phyloP scores from a whole-genome alignment of 2,888 invertebrate species.

The Ramazzottius varieornatus region DNA sequence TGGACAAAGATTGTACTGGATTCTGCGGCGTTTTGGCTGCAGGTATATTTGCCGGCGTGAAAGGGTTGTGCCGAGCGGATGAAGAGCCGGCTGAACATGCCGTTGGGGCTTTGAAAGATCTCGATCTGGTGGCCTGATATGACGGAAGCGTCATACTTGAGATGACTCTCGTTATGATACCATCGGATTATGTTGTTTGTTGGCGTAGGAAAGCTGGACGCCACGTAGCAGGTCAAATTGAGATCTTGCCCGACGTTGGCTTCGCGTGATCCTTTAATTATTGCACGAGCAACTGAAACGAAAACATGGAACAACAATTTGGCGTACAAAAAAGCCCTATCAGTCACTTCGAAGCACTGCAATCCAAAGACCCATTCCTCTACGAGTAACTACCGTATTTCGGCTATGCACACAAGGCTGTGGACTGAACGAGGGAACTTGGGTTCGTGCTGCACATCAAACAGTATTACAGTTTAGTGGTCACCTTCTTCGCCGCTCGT shows the following conservation, averaged over 20 bases:
- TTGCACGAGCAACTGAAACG: slow-evolving; percentile 1
- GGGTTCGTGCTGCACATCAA: too few species aligned
- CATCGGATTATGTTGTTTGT: background rate
- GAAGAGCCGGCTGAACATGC: slow-evolving; percentile 1
- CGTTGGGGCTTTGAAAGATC: background rate
- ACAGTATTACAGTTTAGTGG: too few species aligned
- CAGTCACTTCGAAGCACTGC: too few species aligned
- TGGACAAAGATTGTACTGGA: background rate
- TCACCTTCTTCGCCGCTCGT: background rate
- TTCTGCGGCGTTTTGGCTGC: background rate
- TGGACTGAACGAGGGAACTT: too few species aligned
- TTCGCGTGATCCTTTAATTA: background rate
- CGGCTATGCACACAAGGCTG: too few species aligned
- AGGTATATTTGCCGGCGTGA: background rate
- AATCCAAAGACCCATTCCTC: too few species aligned
- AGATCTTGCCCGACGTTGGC: background rate
- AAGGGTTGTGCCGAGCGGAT: background rate
- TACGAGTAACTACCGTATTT: too few species aligned
- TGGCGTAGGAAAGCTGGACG: background rate
- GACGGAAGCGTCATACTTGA: background rate
- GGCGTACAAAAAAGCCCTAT: too few species aligned
- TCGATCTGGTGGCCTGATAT: background rate
- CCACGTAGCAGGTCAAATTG: background rate
- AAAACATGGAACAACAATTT: too few species aligned
- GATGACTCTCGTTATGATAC: background rate